Conservation (phyloP, 2,113 vertebrate genomes). For the Entomyzon cyanotis region DNA sequence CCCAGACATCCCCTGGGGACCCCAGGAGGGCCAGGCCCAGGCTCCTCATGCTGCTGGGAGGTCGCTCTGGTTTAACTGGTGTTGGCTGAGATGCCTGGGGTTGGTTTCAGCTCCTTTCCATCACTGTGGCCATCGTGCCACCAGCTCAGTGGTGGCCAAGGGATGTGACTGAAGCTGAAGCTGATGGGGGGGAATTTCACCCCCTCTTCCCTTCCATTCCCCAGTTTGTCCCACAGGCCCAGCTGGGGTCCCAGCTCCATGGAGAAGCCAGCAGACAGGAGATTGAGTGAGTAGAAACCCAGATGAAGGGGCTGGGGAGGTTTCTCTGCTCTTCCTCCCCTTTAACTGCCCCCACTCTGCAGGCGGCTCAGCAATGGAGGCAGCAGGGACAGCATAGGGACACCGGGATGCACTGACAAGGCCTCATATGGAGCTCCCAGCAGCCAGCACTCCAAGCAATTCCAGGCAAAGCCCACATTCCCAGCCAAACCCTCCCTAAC, state of each 20-base stretch:
- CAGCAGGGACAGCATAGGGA: background rate
- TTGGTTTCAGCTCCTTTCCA: background rate
- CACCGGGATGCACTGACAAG: rapidly evolving
- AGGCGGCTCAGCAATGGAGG: background rate
- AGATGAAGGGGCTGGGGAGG: background rate
- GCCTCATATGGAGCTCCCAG: background rate
- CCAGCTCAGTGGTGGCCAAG: background rate
- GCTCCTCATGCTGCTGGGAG: background rate
- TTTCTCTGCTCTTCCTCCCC: background rate
- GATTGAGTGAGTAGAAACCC: background rate
- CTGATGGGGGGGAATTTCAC: background rate
- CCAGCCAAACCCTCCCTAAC: background rate
- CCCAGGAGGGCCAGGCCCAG: background rate
- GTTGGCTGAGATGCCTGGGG: rapidly evolving
- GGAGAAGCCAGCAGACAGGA: rapidly evolving
- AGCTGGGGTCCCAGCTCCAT: slow-evolving; percentile 23
- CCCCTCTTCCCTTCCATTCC: background rate
- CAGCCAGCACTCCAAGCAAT: background rate
- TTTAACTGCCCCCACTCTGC: rapidly evolving
- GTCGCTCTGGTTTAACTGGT: background rate
- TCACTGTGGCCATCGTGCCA: rapidly evolving
- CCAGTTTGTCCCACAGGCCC: slow-evolving; percentile 63
- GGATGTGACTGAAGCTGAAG: background rate
- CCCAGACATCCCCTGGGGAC: too few species aligned
- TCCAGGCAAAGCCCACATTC: background rate